Evolutionary conservation across 2,888 invertebrate genomes (phyloP).

Genomic region (Bunonema sp.): DNA sequence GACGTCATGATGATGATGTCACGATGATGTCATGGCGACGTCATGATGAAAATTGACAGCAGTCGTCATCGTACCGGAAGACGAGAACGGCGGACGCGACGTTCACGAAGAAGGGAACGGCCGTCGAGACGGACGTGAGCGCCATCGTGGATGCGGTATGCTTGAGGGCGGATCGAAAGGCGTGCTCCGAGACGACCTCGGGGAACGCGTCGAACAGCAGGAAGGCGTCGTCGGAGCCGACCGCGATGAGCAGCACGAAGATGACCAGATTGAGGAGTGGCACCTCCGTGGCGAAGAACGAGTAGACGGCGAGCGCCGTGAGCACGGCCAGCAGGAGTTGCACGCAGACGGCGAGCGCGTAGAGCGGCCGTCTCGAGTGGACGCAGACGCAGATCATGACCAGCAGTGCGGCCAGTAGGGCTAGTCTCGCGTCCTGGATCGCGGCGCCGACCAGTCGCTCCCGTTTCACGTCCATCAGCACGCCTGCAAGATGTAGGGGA

Average conservation of each 20-base stretch:
- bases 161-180: constrained; percentile 13
- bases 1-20: not conserved
- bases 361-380: constrained; percentile 18
- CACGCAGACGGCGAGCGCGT: constrained; percentile 17
- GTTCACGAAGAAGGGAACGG: constrained; percentile 38
- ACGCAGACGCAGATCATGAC: constrained; percentile 23
- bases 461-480: constrained; percentile 34
- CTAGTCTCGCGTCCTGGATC: constrained; percentile 25
- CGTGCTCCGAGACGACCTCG: constrained; percentile 14
- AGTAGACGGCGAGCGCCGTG: constrained; percentile 19
- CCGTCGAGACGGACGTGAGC: constrained; percentile 37
- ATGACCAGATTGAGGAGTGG: constrained; percentile 37
- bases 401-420: constrained; percentile 26
- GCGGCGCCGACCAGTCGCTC: constrained; percentile 31
- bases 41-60: not conserved
- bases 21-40: not conserved
- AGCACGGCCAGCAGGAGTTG: no score
- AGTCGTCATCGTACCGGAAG: constrained; percentile 14
- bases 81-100: constrained; percentile 34
- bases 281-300: constrained; percentile 31
- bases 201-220: constrained; percentile 32
- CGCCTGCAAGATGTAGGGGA: constrained; percentile 12
- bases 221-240: constrained; percentile 40
- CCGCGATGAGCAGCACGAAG: constrained; percentile 36
- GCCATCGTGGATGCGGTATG: constrained; percentile 40